These are phyloP conservation scores for Triops cancriformis DNA, from an alignment of 1,140 invertebrate genomes.

Conservation along the genomic window DNA sequence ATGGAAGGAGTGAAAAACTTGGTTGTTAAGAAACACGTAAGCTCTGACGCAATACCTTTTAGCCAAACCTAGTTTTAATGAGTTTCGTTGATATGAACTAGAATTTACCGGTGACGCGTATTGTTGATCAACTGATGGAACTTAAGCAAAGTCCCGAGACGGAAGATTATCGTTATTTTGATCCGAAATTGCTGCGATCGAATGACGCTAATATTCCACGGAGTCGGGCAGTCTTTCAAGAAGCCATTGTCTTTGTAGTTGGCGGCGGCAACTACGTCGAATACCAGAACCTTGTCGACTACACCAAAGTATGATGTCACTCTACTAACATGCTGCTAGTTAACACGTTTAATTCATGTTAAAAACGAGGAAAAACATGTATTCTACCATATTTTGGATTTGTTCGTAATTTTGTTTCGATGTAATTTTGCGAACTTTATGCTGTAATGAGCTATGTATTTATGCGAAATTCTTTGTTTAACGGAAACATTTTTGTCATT, in stretches of 20 bases:
- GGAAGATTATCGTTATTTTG: constrained; percentile 83
- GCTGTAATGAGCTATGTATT: too few relatives aligned
- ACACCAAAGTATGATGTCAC: constrained; percentile 60
- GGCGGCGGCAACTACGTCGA: constrained; percentile 99
- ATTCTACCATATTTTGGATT: too few relatives aligned
- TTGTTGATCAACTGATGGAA: constrained; percentile 86
- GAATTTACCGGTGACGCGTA: constrained; percentile 83
- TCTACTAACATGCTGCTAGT: neutral
- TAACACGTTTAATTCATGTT: too few relatives aligned
- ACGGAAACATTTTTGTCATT: constrained; percentile 24
- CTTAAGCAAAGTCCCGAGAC: constrained; percentile 65
- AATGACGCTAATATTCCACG: constrained; percentile 53
- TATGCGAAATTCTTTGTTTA: constrained; percentile 22
- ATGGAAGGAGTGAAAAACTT: constrained; percentile 99
- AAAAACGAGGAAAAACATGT: too few relatives aligned
- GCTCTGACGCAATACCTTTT: constrained; percentile 35
- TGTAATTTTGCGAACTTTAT: constrained; percentile 47
- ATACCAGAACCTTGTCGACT: constrained; percentile 96
- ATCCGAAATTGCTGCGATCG: constrained; percentile 78
- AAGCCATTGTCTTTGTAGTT: constrained; percentile 92
- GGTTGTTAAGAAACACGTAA: constrained; percentile 92
- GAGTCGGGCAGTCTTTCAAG: constrained; percentile 60
- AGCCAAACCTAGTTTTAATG: constrained; percentile 19
- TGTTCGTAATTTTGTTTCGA: too few relatives aligned
- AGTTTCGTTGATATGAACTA: constrained; percentile 38